Evolutionary conservation across 2,797 vertebrate genomes (phyloP).

Genomic region (Tangara arthus): DNA sequence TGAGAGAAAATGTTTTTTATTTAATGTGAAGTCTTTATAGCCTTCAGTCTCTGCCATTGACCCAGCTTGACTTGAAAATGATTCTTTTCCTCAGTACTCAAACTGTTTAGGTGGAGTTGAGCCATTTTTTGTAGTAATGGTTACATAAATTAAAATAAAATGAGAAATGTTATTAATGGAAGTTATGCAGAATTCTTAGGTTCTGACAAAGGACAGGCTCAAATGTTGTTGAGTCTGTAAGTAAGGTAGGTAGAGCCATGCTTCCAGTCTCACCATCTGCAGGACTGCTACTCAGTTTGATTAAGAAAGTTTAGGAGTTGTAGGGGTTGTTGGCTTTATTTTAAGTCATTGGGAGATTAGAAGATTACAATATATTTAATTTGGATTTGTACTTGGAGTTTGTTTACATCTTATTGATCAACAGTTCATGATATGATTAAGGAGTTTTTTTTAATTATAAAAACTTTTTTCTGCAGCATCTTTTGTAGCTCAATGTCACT

Average conservation of each 20-base stretch:
- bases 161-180: constrained; percentile 14
- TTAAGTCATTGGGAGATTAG: background rate
- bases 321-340: background rate
- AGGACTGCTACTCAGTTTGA: background rate
- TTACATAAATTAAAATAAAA: constrained; percentile 22
- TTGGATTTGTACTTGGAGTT: background rate
- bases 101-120: background rate
- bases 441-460: background rate
- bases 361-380: background rate
- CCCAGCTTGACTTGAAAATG: background rate
- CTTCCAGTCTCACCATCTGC: background rate
- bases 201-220: constrained; percentile 8
- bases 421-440: background rate
- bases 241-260: constrained; percentile 21
- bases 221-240: constrained; percentile 26
- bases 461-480: background rate
- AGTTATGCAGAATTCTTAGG: constrained; percentile 11
- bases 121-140: background rate
- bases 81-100: background rate
- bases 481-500: background rate
- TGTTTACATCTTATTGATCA: background rate
- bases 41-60: background rate
- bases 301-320: background rate
- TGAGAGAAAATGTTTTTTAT: background rate
- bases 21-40: background rate